These are phyloP conservation scores for Pecten maximus DNA, from an alignment of 2,888 invertebrate genomes.

Conservation along the genomic window DNA sequence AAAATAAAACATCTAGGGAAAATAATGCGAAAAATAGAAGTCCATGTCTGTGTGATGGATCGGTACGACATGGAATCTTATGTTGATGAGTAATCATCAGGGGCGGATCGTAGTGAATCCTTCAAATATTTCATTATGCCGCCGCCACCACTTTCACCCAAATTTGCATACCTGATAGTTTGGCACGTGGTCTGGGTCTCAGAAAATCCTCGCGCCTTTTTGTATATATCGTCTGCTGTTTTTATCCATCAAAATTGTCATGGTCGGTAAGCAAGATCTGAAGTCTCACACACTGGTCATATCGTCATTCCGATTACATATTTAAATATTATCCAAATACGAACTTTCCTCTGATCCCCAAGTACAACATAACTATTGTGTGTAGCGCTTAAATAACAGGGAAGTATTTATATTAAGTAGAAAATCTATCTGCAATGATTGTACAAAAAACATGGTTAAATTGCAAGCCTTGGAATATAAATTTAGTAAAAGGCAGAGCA, in stretches of 20 bases:
- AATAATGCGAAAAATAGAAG: neutral
- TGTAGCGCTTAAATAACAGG: no score
- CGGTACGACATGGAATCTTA: neutral
- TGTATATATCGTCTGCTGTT: neutral
- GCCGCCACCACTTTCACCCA: neutral
- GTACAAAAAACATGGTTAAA: no score
- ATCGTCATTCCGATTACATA: neutral
- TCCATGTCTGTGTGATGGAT: neutral
- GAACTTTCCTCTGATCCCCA: neutral
- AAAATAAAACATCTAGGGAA: neutral
- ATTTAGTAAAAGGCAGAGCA: no score
- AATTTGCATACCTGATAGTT: conserved; percentile 20
- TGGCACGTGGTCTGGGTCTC: conserved; percentile 21
- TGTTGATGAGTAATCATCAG: conserved; percentile 12
- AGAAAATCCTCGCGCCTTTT: conserved; percentile 32
- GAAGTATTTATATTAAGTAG: no score
- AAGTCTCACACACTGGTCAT: neutral
- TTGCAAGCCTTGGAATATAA: no score
- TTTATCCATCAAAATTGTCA: conserved; percentile 9
- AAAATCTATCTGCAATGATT: no score
- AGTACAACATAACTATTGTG: no score
- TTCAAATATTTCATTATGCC: neutral
- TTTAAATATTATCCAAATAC: neutral
- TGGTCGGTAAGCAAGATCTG: neutral
- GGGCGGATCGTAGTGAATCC: neutral